Base-by-base conservation (phyloP, 2,888 invertebrate genomes). In the Tuta absoluta region DNA sequence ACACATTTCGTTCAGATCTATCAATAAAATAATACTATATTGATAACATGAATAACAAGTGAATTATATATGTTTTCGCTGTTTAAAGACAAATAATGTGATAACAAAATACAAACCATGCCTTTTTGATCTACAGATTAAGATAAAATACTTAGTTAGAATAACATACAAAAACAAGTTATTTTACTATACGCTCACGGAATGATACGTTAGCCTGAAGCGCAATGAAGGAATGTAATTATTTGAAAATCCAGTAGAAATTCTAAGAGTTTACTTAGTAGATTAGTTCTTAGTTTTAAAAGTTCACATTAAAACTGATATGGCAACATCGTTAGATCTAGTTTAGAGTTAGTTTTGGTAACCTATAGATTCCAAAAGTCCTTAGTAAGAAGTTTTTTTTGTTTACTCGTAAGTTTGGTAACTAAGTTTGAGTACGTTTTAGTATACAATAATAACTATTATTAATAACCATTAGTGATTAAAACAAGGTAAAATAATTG, bases 241-340 rank as follows among this genome's bases (percentile, higher is more conserved):
- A 33, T n/a, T 56, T n/a, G 56, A 56, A 56, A 56, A 24, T n/a
- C 75, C 78, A 79, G 84, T 86, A 86, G 81, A 86, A 86, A 86
- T 85, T 79, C 86, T 85, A 85, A 77, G 74, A 84, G 81, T 82
- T 83, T 86, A 85, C 73, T 79, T 86, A 85, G 74, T 79, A 76
- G 75, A 75, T 71, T 69, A 75, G 74, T 61, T 56, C 66, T 69
- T 69, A 69, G 48, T 28, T 62, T 67, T 69, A 71, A 57, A 62
- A 60, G 45, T 66, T 69, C 66, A 70, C 65, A 28, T 63, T 65
- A 65, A 60, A 60, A 68, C 66, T 69, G 70, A 70, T 70, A 70
- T 70, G 70, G 67, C 69, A 68, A 70, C 66, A 63, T 38, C 24
- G 62, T 60, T 53, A 48, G 33, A 58, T 12, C 57, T 59, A 62